Evolutionary conservation across 2,888 invertebrate genomes (phyloP), one percentile per base, ranked within the genome.

Genomic region (Caenorhabditis zanzibari): DNA sequence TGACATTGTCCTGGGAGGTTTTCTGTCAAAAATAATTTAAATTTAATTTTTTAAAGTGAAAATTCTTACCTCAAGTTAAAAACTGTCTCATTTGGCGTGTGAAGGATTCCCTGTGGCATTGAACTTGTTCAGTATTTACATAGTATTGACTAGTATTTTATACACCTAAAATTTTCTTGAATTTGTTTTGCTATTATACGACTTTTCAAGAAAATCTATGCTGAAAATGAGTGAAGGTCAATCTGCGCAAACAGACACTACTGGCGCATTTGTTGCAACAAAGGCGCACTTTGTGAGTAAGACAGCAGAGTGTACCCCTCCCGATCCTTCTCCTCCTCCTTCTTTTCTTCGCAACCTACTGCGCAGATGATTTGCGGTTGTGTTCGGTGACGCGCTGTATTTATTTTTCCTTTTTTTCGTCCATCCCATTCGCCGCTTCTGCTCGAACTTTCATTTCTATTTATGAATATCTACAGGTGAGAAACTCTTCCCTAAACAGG

Each of bases 61-160:
- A 14, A 59, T 4, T 44, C 68, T 71, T 16, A 59, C 77, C 47
- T 54, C 19, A 77, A 71, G 44, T 77, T 52, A 10, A 82, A 77
- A 47, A 76, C 66, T 12, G 59, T 52, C 44, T 82, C 82, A 66
- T 72, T 76, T 58, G 72, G 59, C 16, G 73, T 73, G 19, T 82
- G 66, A 22, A 82, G 72, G 24, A 82, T 64, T 58, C 82, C 82
- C 59, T 82, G 82, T 10, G 82, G 82, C 82, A 82, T 82, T 52
- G 52, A 38, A 16, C 16, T 35, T 26, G 3, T 9, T 52, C 10
- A n/a, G 32, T 10, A 44, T 81, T 81, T 56, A 74, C 74, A 71
- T 81, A 71, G 49, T 66, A 71, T 35, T 4, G 49, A 24, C 4
- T 32, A 16, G 16, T 24, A 9, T n/a, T 41, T 54, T 35, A 24